phyloP scores from a whole-genome alignment of 2,888 invertebrate species.

The Noctua janthina region DNA sequence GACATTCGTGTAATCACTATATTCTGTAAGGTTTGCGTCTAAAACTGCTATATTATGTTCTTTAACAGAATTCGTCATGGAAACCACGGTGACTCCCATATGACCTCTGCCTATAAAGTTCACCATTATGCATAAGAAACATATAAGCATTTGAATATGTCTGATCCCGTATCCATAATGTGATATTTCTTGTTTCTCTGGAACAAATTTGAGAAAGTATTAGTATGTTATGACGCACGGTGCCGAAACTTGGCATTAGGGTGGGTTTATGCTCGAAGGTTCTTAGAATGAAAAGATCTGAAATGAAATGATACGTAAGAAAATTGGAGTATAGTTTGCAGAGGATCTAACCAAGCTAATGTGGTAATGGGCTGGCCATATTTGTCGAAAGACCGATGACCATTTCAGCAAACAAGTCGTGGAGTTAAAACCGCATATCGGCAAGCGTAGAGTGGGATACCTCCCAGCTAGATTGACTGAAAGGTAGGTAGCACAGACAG shows the following conservation, averaged over 20 bases:
- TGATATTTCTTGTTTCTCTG: constrained; percentile 61
- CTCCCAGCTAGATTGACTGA: not conserved
- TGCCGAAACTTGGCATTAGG: not conserved
- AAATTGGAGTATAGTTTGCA: not conserved
- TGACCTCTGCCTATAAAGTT: constrained; percentile 75
- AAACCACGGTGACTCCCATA: constrained; percentile 79
- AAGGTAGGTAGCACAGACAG: not conserved
- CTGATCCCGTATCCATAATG: constrained; percentile 77
- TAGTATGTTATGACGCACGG: not conserved
- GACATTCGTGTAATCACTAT: constrained; percentile 1
- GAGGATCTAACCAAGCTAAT: not conserved
- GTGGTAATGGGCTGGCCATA: not conserved
- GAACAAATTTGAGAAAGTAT: constrained; percentile 38
- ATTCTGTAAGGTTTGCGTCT: not conserved
- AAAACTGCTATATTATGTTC: constrained; percentile 12
- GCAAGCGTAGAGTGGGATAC: not conserved
- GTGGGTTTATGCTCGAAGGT: not conserved
- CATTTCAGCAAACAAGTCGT: not conserved
- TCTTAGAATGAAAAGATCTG: not conserved
- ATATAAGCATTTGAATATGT: constrained; percentile 74
- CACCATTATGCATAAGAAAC: constrained; percentile 69
- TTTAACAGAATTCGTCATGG: constrained; percentile 73
- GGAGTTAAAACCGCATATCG: not conserved
- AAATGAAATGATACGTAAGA: not conserved
- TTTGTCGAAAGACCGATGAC: not conserved